phyloP scores from a whole-genome alignment of 2,113 vertebrate species.

The Albula goreensis region DNA sequence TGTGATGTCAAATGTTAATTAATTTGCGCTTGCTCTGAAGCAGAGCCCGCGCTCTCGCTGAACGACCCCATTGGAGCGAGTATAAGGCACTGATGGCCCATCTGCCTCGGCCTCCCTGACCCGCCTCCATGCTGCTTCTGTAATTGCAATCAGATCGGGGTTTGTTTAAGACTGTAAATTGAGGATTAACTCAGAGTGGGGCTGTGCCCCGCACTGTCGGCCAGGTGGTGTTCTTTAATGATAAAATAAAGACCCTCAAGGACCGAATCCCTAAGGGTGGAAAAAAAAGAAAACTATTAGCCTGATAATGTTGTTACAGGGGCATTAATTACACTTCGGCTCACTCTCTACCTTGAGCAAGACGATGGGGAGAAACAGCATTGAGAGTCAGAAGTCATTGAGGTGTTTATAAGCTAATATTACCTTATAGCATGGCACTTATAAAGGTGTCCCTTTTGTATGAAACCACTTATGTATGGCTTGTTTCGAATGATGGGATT shows the following conservation, averaged over 20 bases:
- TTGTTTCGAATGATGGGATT: too few species aligned
- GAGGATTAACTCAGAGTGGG: constrained; percentile 5
- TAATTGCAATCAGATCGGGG: background rate
- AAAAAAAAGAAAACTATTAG: constrained; percentile 15
- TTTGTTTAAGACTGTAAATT: background rate
- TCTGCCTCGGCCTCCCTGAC: background rate
- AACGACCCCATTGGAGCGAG: background rate
- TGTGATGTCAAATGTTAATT: background rate
- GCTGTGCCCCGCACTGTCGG: background rate
- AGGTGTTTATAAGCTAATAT: too few species aligned
- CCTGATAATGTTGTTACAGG: constrained; percentile 21
- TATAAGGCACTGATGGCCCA: background rate
- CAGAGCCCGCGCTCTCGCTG: background rate
- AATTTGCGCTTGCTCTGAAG: background rate
- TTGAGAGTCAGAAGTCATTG: background rate
- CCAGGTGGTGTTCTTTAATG: constrained; percentile 23
- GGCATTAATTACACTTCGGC: constrained; percentile 20
- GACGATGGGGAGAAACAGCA: constrained; percentile 18
- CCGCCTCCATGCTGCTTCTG: background rate
- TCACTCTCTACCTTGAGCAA: background rate
- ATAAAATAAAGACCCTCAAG: constrained; percentile 19
- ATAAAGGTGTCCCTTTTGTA: background rate
- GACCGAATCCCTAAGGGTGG: background rate
- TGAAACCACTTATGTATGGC: background rate
- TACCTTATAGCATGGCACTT: too few species aligned